Percentiles rank a stretch among this genome's conserved stretches.
phyloP scores from a whole-genome alignment of 2,797 vertebrate species.

The Sus cebifrons region DNA sequence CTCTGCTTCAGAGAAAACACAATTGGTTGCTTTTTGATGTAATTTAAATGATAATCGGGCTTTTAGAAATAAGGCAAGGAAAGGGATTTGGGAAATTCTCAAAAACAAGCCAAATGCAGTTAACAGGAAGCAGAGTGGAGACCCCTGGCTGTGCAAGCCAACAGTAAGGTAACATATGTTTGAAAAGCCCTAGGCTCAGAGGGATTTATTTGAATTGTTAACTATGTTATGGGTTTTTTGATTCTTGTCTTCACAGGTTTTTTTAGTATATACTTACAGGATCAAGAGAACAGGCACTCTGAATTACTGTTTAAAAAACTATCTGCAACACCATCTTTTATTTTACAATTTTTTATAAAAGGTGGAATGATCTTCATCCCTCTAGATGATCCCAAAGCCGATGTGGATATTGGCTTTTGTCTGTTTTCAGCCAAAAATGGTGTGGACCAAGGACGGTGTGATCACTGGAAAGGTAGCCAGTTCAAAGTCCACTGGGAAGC shows the following conservation, averaged over 20 bases:
- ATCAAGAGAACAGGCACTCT: constrained; percentile 48
- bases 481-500: neutral
- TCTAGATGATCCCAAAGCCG: constrained; percentile 9
- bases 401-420: neutral
- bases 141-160: constrained; percentile 40
- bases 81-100: constrained; percentile 55
- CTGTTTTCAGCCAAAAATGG: constrained; percentile 45
- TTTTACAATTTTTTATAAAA: constrained; percentile 51
- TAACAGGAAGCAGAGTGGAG: constrained; percentile 63
- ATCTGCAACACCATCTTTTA: neutral
- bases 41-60: constrained; percentile 75
- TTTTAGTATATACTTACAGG: constrained; percentile 57
- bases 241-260: constrained; percentile 1
- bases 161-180: constrained; percentile 66
- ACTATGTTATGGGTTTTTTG: constrained; percentile 20
- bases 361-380: neutral
- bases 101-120: constrained; percentile 58
- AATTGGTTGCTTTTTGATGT: constrained; percentile 58
- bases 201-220: constrained; percentile 69
- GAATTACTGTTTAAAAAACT: constrained; percentile 46
- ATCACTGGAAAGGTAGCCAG: neutral
- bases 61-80: constrained; percentile 59
- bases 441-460: neutral
- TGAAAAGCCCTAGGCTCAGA: constrained; percentile 43
- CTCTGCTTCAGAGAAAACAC: constrained; percentile 36